Conservation (phyloP, 1,140 invertebrate species). For the Arion vulgaris region DNA sequence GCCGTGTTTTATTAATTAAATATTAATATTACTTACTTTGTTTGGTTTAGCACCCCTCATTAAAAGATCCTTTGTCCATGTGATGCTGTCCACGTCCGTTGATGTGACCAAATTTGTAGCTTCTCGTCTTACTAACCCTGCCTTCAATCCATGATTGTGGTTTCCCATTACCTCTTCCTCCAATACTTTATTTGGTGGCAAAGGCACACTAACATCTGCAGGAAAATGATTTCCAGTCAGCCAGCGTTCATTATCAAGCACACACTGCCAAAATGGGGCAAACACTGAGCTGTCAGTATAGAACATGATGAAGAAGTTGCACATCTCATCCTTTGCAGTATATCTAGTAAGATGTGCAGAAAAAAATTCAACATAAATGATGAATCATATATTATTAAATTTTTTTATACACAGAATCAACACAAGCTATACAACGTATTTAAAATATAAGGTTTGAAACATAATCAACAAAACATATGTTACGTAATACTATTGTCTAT, state of each 20-base stretch:
- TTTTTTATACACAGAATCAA: too few species aligned
- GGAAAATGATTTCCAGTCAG: constrained; percentile 61
- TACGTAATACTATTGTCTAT: too few species aligned
- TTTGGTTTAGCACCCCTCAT: not conserved
- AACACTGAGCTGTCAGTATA: constrained; percentile 82
- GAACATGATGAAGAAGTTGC: constrained; percentile 99
- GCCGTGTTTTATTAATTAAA: too few species aligned
- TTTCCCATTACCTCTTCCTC: constrained; percentile 71
- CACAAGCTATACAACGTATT: too few species aligned
- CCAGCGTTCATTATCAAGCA: constrained; percentile 46
- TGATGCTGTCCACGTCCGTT: not conserved
- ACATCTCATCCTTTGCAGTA: constrained; percentile 98
- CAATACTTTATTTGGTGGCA: constrained; percentile 73
- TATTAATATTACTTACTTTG: constrained; percentile 13
- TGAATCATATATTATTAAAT: too few species aligned
- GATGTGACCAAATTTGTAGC: not conserved
- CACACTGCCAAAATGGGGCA: constrained; percentile 50
- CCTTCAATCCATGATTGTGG: constrained; percentile 36
- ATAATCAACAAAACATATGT: too few species aligned
- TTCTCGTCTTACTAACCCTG: not conserved
- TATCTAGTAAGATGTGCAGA: constrained; percentile 73
- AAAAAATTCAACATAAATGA: too few species aligned
- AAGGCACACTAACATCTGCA: constrained; percentile 65
- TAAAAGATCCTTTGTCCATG: not conserved
- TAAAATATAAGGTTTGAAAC: too few species aligned